Evolutionary conservation across 2,797 vertebrate genomes (phyloP).

Genomic region (Scolopax bukidnonensis): DNA sequence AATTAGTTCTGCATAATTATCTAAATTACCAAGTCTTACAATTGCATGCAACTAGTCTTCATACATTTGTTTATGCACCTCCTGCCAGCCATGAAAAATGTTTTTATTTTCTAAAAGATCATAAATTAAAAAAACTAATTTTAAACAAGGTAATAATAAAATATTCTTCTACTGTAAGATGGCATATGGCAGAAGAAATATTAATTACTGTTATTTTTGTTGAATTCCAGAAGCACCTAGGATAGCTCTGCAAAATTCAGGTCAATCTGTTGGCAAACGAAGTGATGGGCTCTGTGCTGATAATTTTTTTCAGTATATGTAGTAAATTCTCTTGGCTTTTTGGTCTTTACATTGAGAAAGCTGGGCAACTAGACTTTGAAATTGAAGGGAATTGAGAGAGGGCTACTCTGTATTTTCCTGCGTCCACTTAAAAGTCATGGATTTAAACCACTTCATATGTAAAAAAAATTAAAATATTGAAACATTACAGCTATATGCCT

Average conservation of each 20-base stretch:
- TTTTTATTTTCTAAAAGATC: conserved; percentile 35
- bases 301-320: neutral
- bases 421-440: neutral
- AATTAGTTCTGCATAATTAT: conserved; percentile 83
- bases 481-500: neutral
- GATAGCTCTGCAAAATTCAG: conserved; percentile 46
- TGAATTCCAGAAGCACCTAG: conserved; percentile 37
- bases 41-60: conserved; percentile 65
- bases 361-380: neutral
- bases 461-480: neutral
- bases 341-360: neutral
- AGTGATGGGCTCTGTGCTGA: neutral
- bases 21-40: conserved; percentile 67
- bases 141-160: conserved; percentile 63
- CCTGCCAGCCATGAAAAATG: conserved; percentile 28
- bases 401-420: neutral
- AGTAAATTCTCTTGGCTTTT: neutral
- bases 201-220: conserved; percentile 41
- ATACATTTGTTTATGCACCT: conserved; percentile 45
- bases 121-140: conserved; percentile 15
- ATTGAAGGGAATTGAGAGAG: neutral
- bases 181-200: conserved; percentile 51
- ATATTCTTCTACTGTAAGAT: neutral
- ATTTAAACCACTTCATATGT: neutral
- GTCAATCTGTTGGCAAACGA: neutral